Evolutionary conservation across 2,797 vertebrate species (phyloP).

Genomic region (Gallinago stenura): DNA sequence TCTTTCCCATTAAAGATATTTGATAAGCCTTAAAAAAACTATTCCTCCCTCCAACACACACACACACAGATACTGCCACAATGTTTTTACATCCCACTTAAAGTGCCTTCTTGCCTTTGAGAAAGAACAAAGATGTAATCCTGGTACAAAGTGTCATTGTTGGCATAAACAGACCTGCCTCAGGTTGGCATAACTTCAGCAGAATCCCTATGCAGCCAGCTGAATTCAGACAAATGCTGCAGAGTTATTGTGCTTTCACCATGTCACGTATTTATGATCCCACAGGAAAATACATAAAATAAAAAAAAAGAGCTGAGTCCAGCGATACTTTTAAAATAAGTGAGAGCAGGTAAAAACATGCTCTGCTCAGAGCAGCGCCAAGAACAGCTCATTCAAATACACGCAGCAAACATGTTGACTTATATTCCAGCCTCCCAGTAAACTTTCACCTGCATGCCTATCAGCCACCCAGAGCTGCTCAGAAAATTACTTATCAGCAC

Average conservation of each 20-base stretch:
- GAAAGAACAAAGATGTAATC: background rate
- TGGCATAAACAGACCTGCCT: background rate
- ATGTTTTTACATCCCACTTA: background rate
- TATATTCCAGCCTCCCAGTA: background rate
- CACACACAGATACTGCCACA: background rate
- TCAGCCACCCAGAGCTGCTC: background rate
- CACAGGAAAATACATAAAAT: background rate
- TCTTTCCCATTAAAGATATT: background rate
- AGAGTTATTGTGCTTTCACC: background rate
- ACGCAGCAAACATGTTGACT: background rate
- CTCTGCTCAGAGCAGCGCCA: background rate
- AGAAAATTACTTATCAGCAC: background rate
- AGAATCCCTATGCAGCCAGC: background rate
- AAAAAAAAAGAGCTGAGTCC: background rate
- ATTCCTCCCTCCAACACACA: background rate
- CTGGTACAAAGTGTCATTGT: background rate
- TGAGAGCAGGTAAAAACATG: conserved; percentile 38
- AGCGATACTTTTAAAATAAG: background rate
- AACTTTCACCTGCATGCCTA: background rate
- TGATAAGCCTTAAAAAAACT: background rate
- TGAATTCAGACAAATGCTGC: background rate
- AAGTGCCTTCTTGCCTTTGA: background rate
- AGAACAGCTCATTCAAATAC: conserved; percentile 14
- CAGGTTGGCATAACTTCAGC: background rate
- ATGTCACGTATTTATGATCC: background rate